Evolutionary conservation across 1,140 invertebrate species (phyloP).

Genomic region (Sycophaga agraensis): DNA sequence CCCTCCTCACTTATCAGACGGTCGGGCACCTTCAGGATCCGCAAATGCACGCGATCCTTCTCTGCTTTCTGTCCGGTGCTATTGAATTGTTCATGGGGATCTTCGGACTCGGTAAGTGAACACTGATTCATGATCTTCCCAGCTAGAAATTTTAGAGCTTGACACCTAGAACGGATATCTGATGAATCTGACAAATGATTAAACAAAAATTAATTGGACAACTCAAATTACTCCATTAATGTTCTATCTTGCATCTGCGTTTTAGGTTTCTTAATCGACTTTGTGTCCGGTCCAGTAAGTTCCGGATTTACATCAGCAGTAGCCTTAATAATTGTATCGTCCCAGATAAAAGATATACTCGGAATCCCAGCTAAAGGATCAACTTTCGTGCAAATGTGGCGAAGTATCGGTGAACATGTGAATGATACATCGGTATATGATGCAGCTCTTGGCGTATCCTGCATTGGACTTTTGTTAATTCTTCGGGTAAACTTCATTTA

Average conservation of each 20-base stretch:
- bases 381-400: constrained; percentile 75
- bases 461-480: constrained; percentile 70
- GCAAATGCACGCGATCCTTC: constrained; percentile 72
- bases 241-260: too few species aligned
- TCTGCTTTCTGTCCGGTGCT: constrained; percentile 77
- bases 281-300: constrained; percentile 89
- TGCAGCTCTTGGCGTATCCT: constrained; percentile 68
- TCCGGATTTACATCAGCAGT: constrained; percentile 92
- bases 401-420: constrained; percentile 65
- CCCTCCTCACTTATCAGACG: constrained; percentile 63
- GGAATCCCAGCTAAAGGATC: constrained; percentile 74
- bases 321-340: constrained; percentile 85
- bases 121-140: too few species aligned
- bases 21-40: constrained; percentile 65
- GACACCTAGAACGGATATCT: too few species aligned
- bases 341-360: constrained; percentile 83
- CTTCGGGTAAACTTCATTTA: constrained; percentile 69
- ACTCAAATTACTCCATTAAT: too few species aligned
- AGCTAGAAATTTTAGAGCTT: too few species aligned
- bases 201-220: too few species aligned
- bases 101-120: constrained; percentile 77
- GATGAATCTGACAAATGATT: too few species aligned
- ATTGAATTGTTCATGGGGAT: constrained; percentile 84
- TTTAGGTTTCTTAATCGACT: constrained; percentile 87
- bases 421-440: constrained; percentile 67